A percentile compares a stretch with the other conserved stretches of the same genome.
Evolutionary conservation across 2,113 vertebrate species (phyloP).

Genomic region (Percopsis transmontana): DNA sequence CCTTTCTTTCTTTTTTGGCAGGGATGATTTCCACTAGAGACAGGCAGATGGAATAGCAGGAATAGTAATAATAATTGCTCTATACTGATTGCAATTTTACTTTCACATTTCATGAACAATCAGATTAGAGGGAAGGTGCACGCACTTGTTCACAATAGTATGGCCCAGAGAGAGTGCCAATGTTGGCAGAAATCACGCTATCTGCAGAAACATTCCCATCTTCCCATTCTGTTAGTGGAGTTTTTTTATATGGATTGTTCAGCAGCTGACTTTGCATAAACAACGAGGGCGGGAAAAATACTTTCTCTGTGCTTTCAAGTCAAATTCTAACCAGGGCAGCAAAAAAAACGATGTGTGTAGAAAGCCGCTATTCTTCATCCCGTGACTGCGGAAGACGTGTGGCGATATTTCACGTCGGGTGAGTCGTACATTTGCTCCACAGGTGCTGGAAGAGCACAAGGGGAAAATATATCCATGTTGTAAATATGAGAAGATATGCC

Average conservation of each 20-base stretch:
- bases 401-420: constrained; percentile 24
- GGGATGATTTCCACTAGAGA: constrained; percentile 47
- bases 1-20: constrained; percentile 35
- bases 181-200: constrained; percentile 60
- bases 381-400: constrained; percentile 33
- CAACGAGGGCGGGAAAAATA: constrained; percentile 30
- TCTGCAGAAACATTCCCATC: constrained; percentile 46
- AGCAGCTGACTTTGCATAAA: constrained; percentile 69
- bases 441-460: constrained; percentile 26
- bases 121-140: constrained; percentile 52
- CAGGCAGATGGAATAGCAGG: constrained; percentile 52
- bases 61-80: constrained; percentile 68
- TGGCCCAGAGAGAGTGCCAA: constrained; percentile 54
- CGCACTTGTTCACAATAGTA: not conserved
- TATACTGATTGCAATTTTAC: constrained; percentile 69
- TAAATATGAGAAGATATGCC: constrained; percentile 50
- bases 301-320: constrained; percentile 10
- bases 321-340: too few relatives aligned
- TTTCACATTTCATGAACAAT: constrained; percentile 68
- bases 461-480: constrained; percentile 29
- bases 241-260: constrained; percentile 44
- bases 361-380: constrained; percentile 27
- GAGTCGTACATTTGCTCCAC: constrained; percentile 47
- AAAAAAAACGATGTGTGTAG: too few relatives aligned
- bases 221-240: constrained; percentile 25